Evolutionary conservation across 2,888 invertebrate species (phyloP), one percentile per base, ranked within the genome.

Genomic region (Agrochola lychnidis): DNA sequence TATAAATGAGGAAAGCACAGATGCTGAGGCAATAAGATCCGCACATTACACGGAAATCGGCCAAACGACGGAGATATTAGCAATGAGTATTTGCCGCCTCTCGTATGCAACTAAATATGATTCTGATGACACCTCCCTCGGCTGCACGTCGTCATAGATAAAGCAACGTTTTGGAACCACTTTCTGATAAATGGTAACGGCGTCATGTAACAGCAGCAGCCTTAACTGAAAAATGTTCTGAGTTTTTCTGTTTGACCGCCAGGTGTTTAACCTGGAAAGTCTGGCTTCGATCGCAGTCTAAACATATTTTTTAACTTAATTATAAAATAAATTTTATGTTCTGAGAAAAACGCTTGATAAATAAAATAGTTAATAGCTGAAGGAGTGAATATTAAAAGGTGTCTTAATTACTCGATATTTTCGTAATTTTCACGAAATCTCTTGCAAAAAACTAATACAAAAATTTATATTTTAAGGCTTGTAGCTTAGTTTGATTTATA

Each of bases 1-100:
- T 89, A 92, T 91, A 91, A 93, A 92, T 90, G 93, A 91, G 91
- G 90, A 91, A 91, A 91, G 91, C 93, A 88, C 94, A 95, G 93
- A 94, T 94, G 94, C 91, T 87, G 80, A 87, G 88, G 92, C 91
- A 90, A 93, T 93, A 92, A 92, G 90, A 89, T 90, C 89, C 88
- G 81, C 86, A 89, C 89, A 89, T 92, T 91, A 93, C 89, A 84
- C 86, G 36, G 82, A 89, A 90, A 90, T 90, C 88, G 88, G 75
- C 88, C 88, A 92, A 93, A 93, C 88, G 92, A 91, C 86, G 71
- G 73, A 78, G 91, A 88, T 92, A 93, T 94, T 93, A 93, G 91
- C 90, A 86, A 92, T 91, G 93, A 91, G 90, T 92, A 88, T 89
- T 90, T 72, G 74, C 63, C 67, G 77, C 70, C 67, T 82, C 84